Base-by-base conservation (phyloP, 2,797 vertebrate species). In the Tympanoctomys barrerae region DNA sequence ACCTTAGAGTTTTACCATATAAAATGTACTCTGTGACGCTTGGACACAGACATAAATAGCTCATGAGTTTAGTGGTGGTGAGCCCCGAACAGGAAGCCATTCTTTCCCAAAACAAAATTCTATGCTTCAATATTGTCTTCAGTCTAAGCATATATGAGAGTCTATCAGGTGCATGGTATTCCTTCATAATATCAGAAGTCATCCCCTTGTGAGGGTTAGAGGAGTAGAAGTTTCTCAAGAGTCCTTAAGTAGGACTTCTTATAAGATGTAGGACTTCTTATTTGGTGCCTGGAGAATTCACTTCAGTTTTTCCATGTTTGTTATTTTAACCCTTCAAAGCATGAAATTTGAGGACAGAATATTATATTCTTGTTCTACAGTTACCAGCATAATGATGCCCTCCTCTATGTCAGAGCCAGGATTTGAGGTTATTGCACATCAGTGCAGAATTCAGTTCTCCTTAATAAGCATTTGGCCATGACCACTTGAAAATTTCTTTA, bases 351-450 rank as follows among this genome's bases (percentile, higher is more conserved):
- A 6, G 79, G 52, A 73, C 62, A 77, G 66, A 14, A 57, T 14
- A 84, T 61, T 49, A 31, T 54, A 31, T 78, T 42, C 18, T 12
- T 70, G 10, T 28, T 61, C 59, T 79, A 3, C 24, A 6, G 12
- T 46, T 39, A 75, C 90, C 39, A 49, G 57, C 80, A 36, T 57
- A 96, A 86, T 90, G 57, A 59, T 68, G 21, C n/a, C 94, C 52
- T 64, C 57, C 14, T 75, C 11, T 87, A 39, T 91, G 2, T 68
- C 31, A 92, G 57, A 21, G 14, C 52, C 33, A 52, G 39, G 19
- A 85, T 89, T 83, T 75, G 24, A 95, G 14, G 57, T 42, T 21
- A 49, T 57, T 92, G 18, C 11, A 71, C 21, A 21, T 64, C 31
- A 91, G 9, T 21, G 54, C 33, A 71, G 57, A 62, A 81, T 71